A percentile compares a stretch with the other conserved stretches of the same genome.
phyloP scores from a whole-genome alignment of 2,113 vertebrate species.

The Scartelaos histophorus region DNA sequence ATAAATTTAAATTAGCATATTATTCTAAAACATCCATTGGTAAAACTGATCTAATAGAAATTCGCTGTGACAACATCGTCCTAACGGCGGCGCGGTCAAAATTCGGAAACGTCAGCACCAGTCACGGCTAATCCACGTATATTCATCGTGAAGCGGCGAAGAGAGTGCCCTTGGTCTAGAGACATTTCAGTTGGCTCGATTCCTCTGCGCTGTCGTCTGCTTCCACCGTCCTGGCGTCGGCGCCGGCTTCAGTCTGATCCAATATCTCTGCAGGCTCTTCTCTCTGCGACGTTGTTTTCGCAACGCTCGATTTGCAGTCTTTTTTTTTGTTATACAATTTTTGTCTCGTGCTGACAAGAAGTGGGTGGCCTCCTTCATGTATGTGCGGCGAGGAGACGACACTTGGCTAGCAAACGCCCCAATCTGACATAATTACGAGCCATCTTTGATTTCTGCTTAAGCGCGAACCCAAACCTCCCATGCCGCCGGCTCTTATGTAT shows the following conservation, averaged over 20 bases:
- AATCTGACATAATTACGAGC: constrained; percentile 18
- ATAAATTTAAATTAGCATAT: too few relatives aligned
- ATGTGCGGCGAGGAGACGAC: not conserved
- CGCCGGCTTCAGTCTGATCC: constrained; percentile 5
- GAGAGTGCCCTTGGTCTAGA: not conserved
- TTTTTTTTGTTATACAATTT: constrained; percentile 11
- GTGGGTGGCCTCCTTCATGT: not conserved
- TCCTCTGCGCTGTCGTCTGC: not conserved
- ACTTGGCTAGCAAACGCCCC: not conserved
- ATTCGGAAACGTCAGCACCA: too few relatives aligned
- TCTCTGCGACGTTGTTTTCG: not conserved
- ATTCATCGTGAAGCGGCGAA: not conserved
- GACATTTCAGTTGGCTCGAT: not conserved
- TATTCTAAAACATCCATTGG: too few relatives aligned
- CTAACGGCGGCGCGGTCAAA: too few relatives aligned
- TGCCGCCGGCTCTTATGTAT: not conserved
- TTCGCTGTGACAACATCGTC: too few relatives aligned
- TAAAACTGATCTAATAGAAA: too few relatives aligned
- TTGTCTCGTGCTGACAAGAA: constrained; percentile 22
- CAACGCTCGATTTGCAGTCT: constrained; percentile 27
- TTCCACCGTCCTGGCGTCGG: not conserved
- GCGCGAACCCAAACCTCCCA: constrained; percentile 3
- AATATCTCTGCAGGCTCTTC: constrained; percentile 11
- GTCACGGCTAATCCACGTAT: too few relatives aligned
- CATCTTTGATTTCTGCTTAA: constrained; percentile 27